Conservation (phyloP, 2,113 vertebrate genomes). For the Gila orcuttii region DNA sequence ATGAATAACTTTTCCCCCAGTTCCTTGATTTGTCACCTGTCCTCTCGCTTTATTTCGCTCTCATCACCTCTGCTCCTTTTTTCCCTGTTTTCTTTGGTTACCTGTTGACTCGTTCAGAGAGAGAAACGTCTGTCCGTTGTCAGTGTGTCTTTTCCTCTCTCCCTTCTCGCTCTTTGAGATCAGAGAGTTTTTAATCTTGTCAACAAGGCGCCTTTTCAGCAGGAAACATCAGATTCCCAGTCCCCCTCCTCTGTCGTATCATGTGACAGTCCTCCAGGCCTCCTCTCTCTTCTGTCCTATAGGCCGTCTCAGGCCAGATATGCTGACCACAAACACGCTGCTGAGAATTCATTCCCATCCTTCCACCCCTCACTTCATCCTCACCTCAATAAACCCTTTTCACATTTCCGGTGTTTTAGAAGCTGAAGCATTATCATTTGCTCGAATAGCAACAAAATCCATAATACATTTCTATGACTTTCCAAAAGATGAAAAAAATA, state of each 20-base stretch:
- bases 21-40: constrained; percentile 10
- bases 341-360: not conserved
- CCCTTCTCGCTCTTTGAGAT: constrained; percentile 57
- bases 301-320: not conserved
- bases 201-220: constrained; percentile 71
- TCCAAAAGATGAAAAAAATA: too few relatives aligned
- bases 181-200: constrained; percentile 57
- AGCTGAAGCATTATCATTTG: too few relatives aligned
- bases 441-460: too few relatives aligned
- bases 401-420: too few relatives aligned
- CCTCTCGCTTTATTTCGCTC: not conserved
- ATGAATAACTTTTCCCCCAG: not conserved
- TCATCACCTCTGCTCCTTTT: not conserved
- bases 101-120: not conserved
- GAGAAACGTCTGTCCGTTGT: not conserved
- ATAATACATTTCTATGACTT: too few relatives aligned
- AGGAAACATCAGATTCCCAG: constrained; percentile 60
- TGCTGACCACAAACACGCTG: not conserved
- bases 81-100: not conserved
- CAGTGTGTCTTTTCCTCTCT: constrained; percentile 42
- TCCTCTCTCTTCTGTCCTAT: constrained; percentile 34
- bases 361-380: not conserved
- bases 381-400: not conserved
- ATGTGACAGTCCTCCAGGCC: constrained; percentile 32
- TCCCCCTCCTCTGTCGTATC: constrained; percentile 7